Base-by-base conservation (phyloP, 2,797 vertebrate genomes). In the Sarcophilus harrisii region DNA sequence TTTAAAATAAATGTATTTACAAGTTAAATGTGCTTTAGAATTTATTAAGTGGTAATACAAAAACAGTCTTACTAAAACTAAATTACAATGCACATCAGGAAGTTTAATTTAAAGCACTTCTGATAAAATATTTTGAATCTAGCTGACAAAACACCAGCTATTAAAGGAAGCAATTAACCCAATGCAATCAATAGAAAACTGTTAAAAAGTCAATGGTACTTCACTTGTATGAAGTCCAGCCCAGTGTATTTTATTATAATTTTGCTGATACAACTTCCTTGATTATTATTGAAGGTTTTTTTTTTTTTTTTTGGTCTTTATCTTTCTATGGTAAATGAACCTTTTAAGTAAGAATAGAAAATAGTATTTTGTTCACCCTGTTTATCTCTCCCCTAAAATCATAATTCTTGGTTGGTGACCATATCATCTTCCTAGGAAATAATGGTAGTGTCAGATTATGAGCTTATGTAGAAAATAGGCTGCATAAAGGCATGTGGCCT, bases 391-490 rank as follows among this genome's bases (percentile, higher is more conserved):
- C 98, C 96, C 97, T 98, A 94, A 98, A 98, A 98, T 98, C 96
- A 98, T 98, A 98, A 98, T 98, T 97, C 92, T 98, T 98, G 97
- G 96, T 96, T 94, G 97, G 89, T 96, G 93, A 95, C 94, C 97
- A 94, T 98, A 98, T 98, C 97, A 98, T 96, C 98, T 98, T 98
- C 93, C 94, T 95, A 97, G 98, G 98, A 98, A 97, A 98, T 98
- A 98, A 99, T 97, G 98, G 95, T 98, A 98, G 98, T 98, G 98
- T 98, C 98, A 98, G 97, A 98, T 98, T 98, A 98, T 98, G 94
- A 98, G 97, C 98, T 98, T 94, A 98, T 97, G 95, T 94, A 57
- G 60, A 95, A 97, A 97, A 96, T 3, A 97, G 96, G 57, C 94
- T 96, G 95, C 93, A 60, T 96, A 97, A 97, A 92, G n/a, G 0